Percentiles rank a stretch among this genome's conserved stretches.
These are phyloP conservation scores for Vireo altiloquus DNA, from an alignment of 2,113 vertebrate genomes.

Conservation along the genomic window DNA sequence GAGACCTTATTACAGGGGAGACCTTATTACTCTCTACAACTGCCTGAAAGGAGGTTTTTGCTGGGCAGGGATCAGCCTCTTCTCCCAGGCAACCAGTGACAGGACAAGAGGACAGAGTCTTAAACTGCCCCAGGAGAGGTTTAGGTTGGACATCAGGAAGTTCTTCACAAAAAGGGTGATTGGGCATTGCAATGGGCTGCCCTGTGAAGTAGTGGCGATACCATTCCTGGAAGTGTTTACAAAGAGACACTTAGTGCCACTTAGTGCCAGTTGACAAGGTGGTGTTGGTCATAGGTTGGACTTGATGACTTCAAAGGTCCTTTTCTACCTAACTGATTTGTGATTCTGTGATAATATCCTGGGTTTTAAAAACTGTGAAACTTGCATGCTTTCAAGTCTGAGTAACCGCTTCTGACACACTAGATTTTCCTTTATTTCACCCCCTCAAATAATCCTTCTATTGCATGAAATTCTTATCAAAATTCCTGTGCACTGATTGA, in stretches of 20 bases:
- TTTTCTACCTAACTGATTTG: not conserved
- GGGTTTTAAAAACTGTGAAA: not conserved
- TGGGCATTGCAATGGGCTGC: not conserved
- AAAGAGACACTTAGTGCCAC: not conserved
- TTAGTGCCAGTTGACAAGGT: not conserved
- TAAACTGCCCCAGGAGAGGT: not conserved
- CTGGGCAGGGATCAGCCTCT: no score
- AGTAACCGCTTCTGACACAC: not conserved
- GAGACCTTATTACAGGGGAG: not conserved
- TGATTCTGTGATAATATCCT: not conserved
- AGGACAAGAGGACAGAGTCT: not conserved
- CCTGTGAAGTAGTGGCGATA: not conserved
- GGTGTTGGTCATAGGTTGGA: not conserved
- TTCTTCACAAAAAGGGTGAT: not conserved
- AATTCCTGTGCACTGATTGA: not conserved
- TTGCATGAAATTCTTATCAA: not conserved
- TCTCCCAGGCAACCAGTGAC: no score
- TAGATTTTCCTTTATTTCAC: not conserved
- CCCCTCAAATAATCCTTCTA: not conserved
- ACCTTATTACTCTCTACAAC: not conserved
- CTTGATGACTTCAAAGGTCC: not conserved
- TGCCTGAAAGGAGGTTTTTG: no score
- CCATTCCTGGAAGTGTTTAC: accelerated
- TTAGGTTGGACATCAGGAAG: not conserved
- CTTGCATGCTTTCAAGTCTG: not conserved